A percentile compares a stretch with the other conserved stretches of the same genome.
These are phyloP conservation scores for Plectrocnemia conspersa DNA, from an alignment of 1,140 invertebrate species.

Conservation along the genomic window DNA sequence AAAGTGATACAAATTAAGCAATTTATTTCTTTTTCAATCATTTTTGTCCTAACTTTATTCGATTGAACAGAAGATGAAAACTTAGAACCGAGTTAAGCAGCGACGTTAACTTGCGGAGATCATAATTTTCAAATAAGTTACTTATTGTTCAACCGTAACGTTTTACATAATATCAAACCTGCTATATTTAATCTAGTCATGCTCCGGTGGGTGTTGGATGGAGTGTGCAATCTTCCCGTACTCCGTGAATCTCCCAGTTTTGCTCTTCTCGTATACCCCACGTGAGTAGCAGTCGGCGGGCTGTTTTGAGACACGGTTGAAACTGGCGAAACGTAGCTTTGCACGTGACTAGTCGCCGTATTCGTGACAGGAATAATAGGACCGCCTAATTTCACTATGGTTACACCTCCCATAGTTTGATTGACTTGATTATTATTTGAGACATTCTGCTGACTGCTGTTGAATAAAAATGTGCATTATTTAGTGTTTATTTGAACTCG, in stretches of 20 bases:
- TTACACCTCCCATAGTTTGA: constrained; percentile 65
- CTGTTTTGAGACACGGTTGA: constrained; percentile 24
- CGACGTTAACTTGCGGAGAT: constrained; percentile 10
- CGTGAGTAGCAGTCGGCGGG: constrained; percentile 38
- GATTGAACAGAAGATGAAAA: too few relatives aligned
- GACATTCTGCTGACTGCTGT: constrained; percentile 21
- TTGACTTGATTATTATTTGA: constrained; percentile 52
- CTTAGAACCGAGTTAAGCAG: too few relatives aligned
- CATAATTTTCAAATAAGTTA: constrained; percentile 29
- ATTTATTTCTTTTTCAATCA: constrained; percentile 3
- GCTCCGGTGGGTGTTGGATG: constrained; percentile 63
- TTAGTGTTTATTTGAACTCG: background rate
- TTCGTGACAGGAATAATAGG: constrained; percentile 24
- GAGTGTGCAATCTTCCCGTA: constrained; percentile 62
- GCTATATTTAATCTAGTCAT: constrained; percentile 70
- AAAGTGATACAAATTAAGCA: constrained; percentile 19
- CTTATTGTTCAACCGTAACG: constrained; percentile 25
- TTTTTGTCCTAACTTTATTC: background rate
- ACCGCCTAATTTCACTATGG: constrained; percentile 69
- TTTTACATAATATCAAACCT: constrained; percentile 38
- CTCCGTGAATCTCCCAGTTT: constrained; percentile 65
- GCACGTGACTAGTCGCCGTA: constrained; percentile 2
- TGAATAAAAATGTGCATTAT: constrained; percentile 14
- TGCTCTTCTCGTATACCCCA: constrained; percentile 57
- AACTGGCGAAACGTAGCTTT: constrained; percentile 2